A percentile compares a stretch with the other conserved stretches of the same genome.
phyloP scores from a whole-genome alignment of 2,113 vertebrate genomes.

The Symphodus melops region DNA sequence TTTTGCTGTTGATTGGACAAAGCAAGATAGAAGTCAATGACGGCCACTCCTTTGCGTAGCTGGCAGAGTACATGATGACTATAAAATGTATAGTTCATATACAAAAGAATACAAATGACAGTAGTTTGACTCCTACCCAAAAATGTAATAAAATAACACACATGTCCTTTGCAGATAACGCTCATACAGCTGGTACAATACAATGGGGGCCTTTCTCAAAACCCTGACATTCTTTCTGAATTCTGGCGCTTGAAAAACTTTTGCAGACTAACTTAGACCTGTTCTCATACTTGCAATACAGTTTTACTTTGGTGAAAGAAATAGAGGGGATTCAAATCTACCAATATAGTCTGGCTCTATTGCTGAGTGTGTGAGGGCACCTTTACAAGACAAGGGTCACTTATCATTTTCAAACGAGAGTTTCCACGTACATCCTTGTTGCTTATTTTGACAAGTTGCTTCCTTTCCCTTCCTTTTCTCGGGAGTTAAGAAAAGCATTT shows the following conservation, averaged over 20 bases:
- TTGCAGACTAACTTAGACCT: neutral
- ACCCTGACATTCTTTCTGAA: neutral
- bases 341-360: slow-evolving; percentile 49
- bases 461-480: neutral
- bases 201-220: neutral
- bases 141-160: neutral
- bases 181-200: too few species aligned
- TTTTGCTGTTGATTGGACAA: neutral
- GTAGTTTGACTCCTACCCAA: neutral
- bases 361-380: slow-evolving; percentile 25
- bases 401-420: slow-evolving; percentile 41
- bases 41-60: neutral
- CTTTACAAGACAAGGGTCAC: slow-evolving; percentile 24
- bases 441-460: slow-evolving; percentile 19
- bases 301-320: slow-evolving; percentile 35
- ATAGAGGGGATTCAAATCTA: slow-evolving; percentile 22
- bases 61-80: neutral
- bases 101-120: neutral
- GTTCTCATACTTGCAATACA: neutral
- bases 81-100: neutral
- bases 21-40: neutral
- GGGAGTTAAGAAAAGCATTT: slow-evolving; percentile 15
- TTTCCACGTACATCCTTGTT: slow-evolving; percentile 26
- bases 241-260: neutral
- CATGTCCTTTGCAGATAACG: too few species aligned